Evolutionary conservation across 2,113 vertebrate species (phyloP).

Genomic region (Trochalopteron elliotii): DNA sequence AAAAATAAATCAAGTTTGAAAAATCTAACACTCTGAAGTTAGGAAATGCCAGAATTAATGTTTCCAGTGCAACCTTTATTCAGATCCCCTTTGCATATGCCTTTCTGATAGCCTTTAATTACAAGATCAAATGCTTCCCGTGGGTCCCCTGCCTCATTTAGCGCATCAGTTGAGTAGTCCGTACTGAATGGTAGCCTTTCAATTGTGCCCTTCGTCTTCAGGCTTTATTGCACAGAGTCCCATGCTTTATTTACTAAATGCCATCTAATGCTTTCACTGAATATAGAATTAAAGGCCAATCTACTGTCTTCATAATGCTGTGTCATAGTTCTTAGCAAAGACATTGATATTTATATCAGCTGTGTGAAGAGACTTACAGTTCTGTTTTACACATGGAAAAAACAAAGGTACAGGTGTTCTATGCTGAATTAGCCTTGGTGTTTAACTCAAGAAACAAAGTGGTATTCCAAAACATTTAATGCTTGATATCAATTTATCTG

Average conservation of each 20-base stretch:
- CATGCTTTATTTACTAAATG: background rate
- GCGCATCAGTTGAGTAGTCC: background rate
- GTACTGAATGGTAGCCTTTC: background rate
- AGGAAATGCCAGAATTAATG: background rate
- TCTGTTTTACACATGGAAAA: background rate
- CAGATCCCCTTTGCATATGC: background rate
- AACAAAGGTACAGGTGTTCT: background rate
- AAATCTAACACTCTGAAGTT: background rate
- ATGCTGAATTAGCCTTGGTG: background rate
- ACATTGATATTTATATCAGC: background rate
- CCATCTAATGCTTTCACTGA: background rate
- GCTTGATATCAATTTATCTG: background rate
- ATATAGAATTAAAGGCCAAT: background rate
- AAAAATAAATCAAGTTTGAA: background rate
- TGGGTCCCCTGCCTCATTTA: background rate
- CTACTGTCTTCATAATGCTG: background rate
- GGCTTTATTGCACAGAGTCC: background rate
- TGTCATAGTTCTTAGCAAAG: background rate
- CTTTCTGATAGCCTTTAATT: constrained; percentile 2
- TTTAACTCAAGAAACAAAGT: background rate
- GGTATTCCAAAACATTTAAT: background rate
- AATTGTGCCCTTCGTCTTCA: background rate
- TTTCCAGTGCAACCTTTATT: background rate
- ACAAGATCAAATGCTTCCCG: background rate
- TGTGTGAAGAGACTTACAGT: background rate